A percentile compares a stretch with the other conserved stretches of the same genome.
These are phyloP conservation scores for Blastomussa wellsi DNA, from an alignment of 92 coral and sea anemone species.

Conservation along the genomic window DNA sequence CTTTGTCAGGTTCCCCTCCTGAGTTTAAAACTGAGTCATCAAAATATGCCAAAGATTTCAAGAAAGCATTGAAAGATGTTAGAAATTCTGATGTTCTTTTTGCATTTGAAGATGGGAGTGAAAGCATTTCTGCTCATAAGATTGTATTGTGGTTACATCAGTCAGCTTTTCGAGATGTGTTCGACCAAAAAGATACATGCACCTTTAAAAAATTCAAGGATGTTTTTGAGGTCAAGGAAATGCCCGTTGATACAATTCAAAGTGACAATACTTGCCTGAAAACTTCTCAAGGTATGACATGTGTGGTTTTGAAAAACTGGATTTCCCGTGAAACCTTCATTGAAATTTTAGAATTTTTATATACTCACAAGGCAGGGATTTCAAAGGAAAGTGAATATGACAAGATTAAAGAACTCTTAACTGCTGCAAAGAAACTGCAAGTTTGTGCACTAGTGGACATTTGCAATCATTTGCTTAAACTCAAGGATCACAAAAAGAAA, in stretches of 20 bases:
- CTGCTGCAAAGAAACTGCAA: slow-evolving; percentile 41
- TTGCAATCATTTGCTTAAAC: slow-evolving; percentile 26
- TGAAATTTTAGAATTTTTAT: slow-evolving; percentile 52
- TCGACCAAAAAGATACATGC: neutral
- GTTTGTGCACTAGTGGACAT: slow-evolving; percentile 33
- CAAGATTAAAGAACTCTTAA: slow-evolving; percentile 30
- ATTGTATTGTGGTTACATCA: slow-evolving; percentile 61
- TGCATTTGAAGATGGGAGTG: slow-evolving; percentile 54
- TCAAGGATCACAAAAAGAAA: neutral
- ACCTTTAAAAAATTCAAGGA: slow-evolving; percentile 4
- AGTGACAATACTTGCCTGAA: neutral
- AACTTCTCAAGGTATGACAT: slow-evolving; percentile 3
- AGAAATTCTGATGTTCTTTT: slow-evolving; percentile 58
- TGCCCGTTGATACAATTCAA: neutral
- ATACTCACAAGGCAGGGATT: slow-evolving; percentile 47
- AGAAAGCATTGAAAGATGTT: slow-evolving; percentile 23
- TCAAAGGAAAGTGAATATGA: slow-evolving; percentile 28
- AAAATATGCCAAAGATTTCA: slow-evolving; percentile 56
- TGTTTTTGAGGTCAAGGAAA: neutral
- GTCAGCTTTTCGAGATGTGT: slow-evolving; percentile 47
- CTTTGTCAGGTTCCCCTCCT: slow-evolving; percentile 50
- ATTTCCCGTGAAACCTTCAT: slow-evolving; percentile 46
- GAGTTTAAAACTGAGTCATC: slow-evolving; percentile 37
- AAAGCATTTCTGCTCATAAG: slow-evolving; percentile 61
- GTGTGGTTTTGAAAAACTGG: slow-evolving; percentile 39